A percentile compares a stretch with the other conserved stretches of the same genome.
These are phyloP conservation scores for Syrista parreyssii DNA, from an alignment of 2,888 invertebrate genomes.

Conservation along the genomic window DNA sequence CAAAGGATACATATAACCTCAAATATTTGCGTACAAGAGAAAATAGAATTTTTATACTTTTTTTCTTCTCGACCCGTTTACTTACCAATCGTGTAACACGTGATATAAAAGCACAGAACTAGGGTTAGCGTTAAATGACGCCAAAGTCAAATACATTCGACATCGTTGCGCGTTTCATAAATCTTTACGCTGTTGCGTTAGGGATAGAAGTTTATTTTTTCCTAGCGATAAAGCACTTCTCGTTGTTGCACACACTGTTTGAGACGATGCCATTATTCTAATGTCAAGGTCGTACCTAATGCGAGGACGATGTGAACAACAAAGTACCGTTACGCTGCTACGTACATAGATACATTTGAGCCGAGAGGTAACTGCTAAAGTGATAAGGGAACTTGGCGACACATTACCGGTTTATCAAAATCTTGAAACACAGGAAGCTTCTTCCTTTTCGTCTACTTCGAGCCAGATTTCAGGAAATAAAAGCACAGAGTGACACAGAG, in stretches of 20 bases:
- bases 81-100: not conserved
- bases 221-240: not conserved
- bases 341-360: not conserved
- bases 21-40: not conserved
- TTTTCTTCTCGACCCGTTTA: not conserved
- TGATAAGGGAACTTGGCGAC: not conserved
- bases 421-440: not conserved
- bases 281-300: not conserved
- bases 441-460: not conserved
- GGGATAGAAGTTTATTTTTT: not conserved
- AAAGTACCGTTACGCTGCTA: not conserved
- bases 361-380: not conserved
- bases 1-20: not conserved
- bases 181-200: not conserved
- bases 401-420: not conserved
- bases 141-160: not conserved
- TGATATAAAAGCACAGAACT: not conserved
- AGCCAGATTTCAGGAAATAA: not conserved
- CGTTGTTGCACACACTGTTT: not conserved
- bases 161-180: not conserved
- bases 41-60: not conserved
- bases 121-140: not conserved
- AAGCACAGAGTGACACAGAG: not conserved
- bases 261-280: not conserved
- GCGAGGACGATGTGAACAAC: not conserved